phyloP scores from a whole-genome alignment of 2,888 invertebrate species.

The Eupithecia subfuscata region DNA sequence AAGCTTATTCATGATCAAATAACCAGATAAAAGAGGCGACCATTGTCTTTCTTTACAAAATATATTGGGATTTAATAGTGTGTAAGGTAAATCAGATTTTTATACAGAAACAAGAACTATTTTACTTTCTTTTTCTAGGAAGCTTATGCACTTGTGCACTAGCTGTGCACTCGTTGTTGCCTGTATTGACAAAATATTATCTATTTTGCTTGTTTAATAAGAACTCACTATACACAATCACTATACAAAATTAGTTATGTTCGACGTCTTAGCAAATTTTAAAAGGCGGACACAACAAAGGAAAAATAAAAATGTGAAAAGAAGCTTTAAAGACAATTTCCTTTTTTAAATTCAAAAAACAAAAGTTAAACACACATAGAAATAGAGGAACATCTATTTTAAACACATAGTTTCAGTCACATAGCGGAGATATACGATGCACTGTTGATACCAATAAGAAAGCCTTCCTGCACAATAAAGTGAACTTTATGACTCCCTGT shows the following conservation, averaged over 20 bases:
- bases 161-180: background rate
- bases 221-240: no score
- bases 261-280: background rate
- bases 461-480: constrained; percentile 14
- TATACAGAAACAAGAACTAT: background rate
- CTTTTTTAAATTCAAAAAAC: background rate
- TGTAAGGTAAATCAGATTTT: background rate
- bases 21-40: background rate
- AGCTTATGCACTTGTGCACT: background rate
- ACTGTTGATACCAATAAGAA: constrained; percentile 32
- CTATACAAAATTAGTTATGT: background rate
- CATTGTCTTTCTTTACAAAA: background rate
- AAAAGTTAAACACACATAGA: background rate
- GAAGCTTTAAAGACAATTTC: no score
- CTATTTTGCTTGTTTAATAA: background rate
- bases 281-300: background rate
- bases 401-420: constrained; percentile 11
- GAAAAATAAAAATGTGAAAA: background rate
- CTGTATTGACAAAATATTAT: background rate
- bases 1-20: background rate
- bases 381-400: background rate
- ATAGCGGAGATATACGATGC: constrained; percentile 20
- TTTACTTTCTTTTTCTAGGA: background rate
- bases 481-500: constrained; percentile 8
- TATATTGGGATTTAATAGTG: background rate